Evolutionary conservation across 2,797 vertebrate genomes (phyloP).

Genomic region (Mastacembelus armatus): DNA sequence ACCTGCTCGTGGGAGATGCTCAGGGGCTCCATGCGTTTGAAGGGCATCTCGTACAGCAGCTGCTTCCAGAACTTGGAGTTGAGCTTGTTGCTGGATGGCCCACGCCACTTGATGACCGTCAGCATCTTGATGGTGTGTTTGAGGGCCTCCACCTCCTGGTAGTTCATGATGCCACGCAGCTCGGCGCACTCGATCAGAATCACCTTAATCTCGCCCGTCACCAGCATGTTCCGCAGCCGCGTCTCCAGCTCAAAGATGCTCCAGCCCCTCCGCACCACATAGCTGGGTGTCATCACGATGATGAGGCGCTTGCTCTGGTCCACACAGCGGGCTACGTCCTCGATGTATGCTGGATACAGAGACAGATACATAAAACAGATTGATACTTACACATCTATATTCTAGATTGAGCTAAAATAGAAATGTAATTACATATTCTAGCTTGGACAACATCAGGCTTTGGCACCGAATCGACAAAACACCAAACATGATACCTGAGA

Average conservation of each 20-base stretch:
- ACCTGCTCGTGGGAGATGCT: conserved; percentile 93
- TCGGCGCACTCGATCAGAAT: conserved; percentile 98
- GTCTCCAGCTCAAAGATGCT: conserved; percentile 99
- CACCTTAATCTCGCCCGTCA: conserved; percentile 98
- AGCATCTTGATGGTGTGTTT: conserved; percentile 98
- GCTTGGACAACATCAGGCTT: conserved; percentile 8
- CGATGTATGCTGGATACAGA: conserved; percentile 91
- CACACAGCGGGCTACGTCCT: conserved; percentile 98
- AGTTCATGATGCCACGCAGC: conserved; percentile 98
- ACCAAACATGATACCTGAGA: too few relatives aligned
- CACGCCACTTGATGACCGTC: conserved; percentile 98
- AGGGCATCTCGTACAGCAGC: conserved; percentile 99
- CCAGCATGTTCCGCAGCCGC: conserved; percentile 96
- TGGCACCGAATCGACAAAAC: too few relatives aligned
- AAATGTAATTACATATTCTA: not conserved
- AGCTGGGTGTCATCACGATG: conserved; percentile 98
- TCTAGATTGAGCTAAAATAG: too few relatives aligned
- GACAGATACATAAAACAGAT: conserved; percentile 4
- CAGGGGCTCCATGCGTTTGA: conserved; percentile 94
- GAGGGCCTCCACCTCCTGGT: conserved; percentile 98
- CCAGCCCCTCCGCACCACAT: conserved; percentile 97
- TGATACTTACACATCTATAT: not conserved
- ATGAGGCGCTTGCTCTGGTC: conserved; percentile 99
- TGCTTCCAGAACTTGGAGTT: conserved; percentile 99
- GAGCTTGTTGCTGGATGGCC: conserved; percentile 96